Conservation (phyloP, 2,888 invertebrate species). For the Cantharis rufa region DNA sequence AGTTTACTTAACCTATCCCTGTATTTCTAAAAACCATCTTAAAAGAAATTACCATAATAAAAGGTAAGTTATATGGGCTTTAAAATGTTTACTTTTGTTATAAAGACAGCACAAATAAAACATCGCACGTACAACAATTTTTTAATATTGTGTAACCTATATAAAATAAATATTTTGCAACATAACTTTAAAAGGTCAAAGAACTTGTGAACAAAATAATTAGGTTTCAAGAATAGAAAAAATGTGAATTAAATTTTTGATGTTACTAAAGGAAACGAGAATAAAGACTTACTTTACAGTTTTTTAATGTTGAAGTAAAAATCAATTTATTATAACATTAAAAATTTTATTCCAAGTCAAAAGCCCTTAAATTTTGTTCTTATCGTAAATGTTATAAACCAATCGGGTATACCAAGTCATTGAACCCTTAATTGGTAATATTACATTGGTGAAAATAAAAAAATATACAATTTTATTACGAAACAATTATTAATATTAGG, state of each 20-base stretch:
- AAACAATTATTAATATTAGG: not conserved
- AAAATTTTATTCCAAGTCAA: not conserved
- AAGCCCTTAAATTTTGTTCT: not conserved
- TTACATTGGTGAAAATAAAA: not conserved
- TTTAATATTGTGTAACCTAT: not conserved
- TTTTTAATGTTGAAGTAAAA: not conserved
- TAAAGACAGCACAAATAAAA: not conserved
- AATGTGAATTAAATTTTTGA: not conserved
- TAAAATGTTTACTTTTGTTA: not conserved
- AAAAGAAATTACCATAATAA: not conserved
- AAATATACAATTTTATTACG: not conserved
- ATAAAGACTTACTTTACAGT: not conserved
- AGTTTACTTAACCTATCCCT: not conserved
- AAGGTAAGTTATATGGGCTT: not conserved
- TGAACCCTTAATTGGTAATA: not conserved
- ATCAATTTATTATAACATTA: not conserved
- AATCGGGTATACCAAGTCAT: not conserved
- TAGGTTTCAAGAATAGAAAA: not conserved
- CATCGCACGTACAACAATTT: not conserved
- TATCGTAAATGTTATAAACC: not conserved
- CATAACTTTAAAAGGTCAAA: not conserved
- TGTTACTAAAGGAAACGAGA: not conserved
- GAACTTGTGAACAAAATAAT: not conserved
- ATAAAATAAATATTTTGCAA: not conserved
- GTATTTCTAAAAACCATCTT: not conserved